Conservation (phyloP, 2,797 vertebrate species). For the Cetoscarus ocellatus region DNA sequence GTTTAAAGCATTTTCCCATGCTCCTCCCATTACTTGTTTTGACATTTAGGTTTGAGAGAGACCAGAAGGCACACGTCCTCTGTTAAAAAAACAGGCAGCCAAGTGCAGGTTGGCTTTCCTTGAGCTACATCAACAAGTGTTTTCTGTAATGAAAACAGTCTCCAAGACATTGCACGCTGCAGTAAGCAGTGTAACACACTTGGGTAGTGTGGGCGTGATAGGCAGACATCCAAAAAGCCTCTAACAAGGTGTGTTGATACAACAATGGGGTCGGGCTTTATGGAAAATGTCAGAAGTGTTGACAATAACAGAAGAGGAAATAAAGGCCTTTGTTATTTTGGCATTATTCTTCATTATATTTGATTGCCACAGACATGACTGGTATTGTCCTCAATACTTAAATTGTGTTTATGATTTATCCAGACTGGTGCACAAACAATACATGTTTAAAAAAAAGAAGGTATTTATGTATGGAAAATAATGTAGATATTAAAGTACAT, state of each 20-base stretch:
- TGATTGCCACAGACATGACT: background rate
- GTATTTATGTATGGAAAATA: too few relatives aligned
- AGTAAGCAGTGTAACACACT: conserved; percentile 7
- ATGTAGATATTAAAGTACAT: too few relatives aligned
- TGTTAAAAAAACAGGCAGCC: background rate
- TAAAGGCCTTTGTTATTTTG: conserved; percentile 42
- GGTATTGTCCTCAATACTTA: conserved; percentile 8
- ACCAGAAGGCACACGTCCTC: too few relatives aligned
- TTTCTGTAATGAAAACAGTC: conserved; percentile 16
- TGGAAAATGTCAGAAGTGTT: conserved; percentile 65
- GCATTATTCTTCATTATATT: conserved; percentile 7
- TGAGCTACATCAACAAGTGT: background rate
- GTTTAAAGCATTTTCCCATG: background rate
- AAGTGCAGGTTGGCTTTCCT: background rate
- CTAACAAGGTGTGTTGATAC: conserved; percentile 63
- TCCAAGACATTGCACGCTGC: conserved; percentile 13
- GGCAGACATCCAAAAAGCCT: conserved; percentile 48
- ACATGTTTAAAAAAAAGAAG: too few relatives aligned
- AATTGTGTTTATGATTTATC: background rate
- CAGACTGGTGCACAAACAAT: background rate
- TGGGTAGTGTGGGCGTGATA: conserved; percentile 23
- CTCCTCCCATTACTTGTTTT: background rate
- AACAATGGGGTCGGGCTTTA: conserved; percentile 52
- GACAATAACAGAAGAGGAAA: conserved; percentile 46
- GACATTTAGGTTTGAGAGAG: background rate